Base-by-base conservation (phyloP, 2,113 vertebrate species). In the Dicerorhinus sumatrensis region DNA sequence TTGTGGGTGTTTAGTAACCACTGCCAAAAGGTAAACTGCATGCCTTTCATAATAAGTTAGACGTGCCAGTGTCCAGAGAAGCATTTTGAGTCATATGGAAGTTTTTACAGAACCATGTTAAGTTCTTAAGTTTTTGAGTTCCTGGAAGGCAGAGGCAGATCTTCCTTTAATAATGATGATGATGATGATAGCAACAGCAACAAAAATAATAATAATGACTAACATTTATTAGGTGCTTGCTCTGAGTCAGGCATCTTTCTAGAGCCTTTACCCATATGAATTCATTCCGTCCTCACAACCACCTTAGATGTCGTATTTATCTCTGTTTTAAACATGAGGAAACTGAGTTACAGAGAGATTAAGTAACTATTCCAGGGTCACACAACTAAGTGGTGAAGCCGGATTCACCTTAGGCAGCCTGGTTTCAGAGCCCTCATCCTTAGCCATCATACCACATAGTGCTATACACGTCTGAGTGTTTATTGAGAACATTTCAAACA, bases 241-340 rank as follows among this genome's bases (percentile, higher is more conserved):
- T 85, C 36, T 94, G 72, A 93, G 33, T 70, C 36, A 51, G 46
- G 8, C 6, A 67, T 25, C 76, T 90, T 96, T 83, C 70, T 67
- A 79, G 83, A 88, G 96, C 65, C 56, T 75, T 79, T 23, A 72
- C 23, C 51, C 75, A 1, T 81, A 48, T 94, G 20, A 88, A 89
- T 85, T 21, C 33, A 86, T 83, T 93, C 51, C 79, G 0, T 80
- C 33, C 46, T 98, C 21, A 86, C 36, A 83, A 58, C 16, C 23
- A 95, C 65, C 25, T 94, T 90, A 70, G 33, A 65, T 77, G 21
- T 6, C 46, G 54, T 69, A 46, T 70, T 94, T 90, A 75, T 80
- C 31, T 95, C n/a, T 6, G 0, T 96, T 98, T 97, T 88, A 84
- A 91, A 96, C 82, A 70, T 87, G 12, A 4, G 20, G 90, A 92